Base-by-base conservation (phyloP, 2,797 vertebrate species). In the Melanotaenia trifasciata region DNA sequence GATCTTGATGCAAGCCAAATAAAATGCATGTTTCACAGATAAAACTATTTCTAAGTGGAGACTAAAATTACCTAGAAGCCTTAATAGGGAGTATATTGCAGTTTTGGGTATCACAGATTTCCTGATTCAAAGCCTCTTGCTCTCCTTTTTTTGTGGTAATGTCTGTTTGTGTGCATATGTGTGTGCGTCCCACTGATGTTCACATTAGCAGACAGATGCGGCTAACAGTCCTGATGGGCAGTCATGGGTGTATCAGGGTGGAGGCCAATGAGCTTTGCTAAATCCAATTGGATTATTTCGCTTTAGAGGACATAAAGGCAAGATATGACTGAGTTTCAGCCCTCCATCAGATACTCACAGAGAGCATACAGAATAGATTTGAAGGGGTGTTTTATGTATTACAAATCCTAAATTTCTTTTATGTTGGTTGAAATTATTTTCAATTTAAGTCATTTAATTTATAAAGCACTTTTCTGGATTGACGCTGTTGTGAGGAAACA, bases 231-330 rank as follows among this genome's bases (percentile, higher is more conserved):
- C 50, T 84, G 85, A 91, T 86, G 78, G 76, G 73, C 75, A 80
- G 77, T 74, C 75, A 60, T 81, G 72, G 74, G 81, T 80, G 78
- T 80, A 85, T 86, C 75, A 84, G 76, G 80, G 64, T 26, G 63
- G 76, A 83, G 24, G 43, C 65, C 76, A 79, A 72, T 81, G 81
- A 90, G 81, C 78, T 62, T 45, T 67, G 68, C 57, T 68, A 40
- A 77, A 84, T 86, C 69, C 76, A 86, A 92, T 89, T 89, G 47
- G 50, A 81, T 89, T 86, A 81, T 88, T 87, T 82, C 84, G 75
- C 72, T 90, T 85, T 70, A 58, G 72, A 81, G 76, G 64, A 74
- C 75, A 85, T 74, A 63, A 74, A 79, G 50, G 47, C 69, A 70
- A 67, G 58, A 72, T 84, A 43, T 67, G 50, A 86, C 72, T 58